Conservation (phyloP, 2,888 invertebrate genomes). For the Lottia gigantea region DNA sequence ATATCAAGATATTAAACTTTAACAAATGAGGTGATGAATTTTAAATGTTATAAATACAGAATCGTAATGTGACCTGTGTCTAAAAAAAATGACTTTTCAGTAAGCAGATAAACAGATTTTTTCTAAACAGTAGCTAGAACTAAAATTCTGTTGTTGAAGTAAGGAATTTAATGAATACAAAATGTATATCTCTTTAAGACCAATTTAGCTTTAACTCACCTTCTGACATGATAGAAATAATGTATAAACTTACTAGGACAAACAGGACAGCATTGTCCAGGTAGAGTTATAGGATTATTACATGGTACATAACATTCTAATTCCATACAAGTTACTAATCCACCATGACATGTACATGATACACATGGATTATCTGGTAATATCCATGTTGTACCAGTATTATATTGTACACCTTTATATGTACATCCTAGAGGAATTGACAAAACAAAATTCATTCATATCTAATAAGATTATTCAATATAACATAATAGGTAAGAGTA, state of each 20-base stretch:
- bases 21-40: too few relatives aligned
- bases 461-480: neutral
- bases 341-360: slow-evolving; percentile 48
- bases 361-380: slow-evolving; percentile 47
- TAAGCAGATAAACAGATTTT: too few relatives aligned
- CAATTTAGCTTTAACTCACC: too few relatives aligned
- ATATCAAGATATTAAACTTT: too few relatives aligned
- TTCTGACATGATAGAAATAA: too few relatives aligned
- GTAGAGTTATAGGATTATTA: slow-evolving; percentile 42
- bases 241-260: slow-evolving; percentile 44
- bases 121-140: too few relatives aligned
- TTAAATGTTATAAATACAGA: too few relatives aligned
- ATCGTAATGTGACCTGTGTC: too few relatives aligned
- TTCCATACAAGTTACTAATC: slow-evolving; percentile 49
- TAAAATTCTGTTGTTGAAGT: too few relatives aligned
- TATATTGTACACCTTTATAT: slow-evolving; percentile 41
- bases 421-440: slow-evolving; percentile 42
- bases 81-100: too few relatives aligned
- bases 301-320: slow-evolving; percentile 49
- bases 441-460: neutral
- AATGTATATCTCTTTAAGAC: neutral
- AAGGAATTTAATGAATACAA: too few relatives aligned
- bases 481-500: too few relatives aligned
- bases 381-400: slow-evolving; percentile 45
- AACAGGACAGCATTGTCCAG: slow-evolving; percentile 53